These are phyloP conservation scores for Bombus superbus DNA, from an alignment of 1,140 invertebrate genomes.

Conservation along the genomic window DNA sequence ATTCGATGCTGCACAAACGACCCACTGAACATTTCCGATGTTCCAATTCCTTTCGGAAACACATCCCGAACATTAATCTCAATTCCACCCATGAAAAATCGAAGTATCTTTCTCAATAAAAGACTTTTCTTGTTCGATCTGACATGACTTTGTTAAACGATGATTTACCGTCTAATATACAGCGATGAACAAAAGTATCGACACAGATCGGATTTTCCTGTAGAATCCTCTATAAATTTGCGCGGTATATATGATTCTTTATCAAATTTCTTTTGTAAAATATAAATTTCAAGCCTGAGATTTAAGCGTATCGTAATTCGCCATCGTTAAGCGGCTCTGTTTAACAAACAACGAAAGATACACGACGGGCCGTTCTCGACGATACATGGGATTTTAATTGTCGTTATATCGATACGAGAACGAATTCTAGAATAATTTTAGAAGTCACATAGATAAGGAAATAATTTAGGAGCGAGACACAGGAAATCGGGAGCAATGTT, in stretches of 20 bases:
- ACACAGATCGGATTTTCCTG: not conserved
- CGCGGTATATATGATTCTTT: too few species aligned
- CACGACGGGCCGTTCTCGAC: too few species aligned
- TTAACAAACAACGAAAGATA: too few species aligned
- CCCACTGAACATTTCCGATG: not conserved
- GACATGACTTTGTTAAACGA: not conserved
- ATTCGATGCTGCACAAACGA: slow-evolving; percentile 9
- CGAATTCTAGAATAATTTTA: too few species aligned
- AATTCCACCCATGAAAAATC: not conserved
- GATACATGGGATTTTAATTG: too few species aligned
- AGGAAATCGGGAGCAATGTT: not conserved
- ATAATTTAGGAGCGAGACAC: too few species aligned
- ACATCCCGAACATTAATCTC: not conserved
- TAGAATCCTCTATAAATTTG: not conserved
- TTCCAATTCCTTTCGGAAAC: slow-evolving; percentile 19
- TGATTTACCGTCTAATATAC: not conserved
- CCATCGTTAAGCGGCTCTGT: too few species aligned
- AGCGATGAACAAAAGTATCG: not conserved
- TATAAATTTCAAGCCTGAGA: too few species aligned
- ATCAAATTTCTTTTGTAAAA: too few species aligned
- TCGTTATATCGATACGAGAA: too few species aligned
- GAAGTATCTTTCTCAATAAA: not conserved
- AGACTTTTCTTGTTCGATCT: not conserved
- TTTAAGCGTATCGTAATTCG: too few species aligned
- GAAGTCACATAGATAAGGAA: too few species aligned